Evolutionary conservation across 30 jellyfish, hydroid and myxozoan genomes (phyloP).

Genomic region (Hydractinia symbiolongicarpus): DNA sequence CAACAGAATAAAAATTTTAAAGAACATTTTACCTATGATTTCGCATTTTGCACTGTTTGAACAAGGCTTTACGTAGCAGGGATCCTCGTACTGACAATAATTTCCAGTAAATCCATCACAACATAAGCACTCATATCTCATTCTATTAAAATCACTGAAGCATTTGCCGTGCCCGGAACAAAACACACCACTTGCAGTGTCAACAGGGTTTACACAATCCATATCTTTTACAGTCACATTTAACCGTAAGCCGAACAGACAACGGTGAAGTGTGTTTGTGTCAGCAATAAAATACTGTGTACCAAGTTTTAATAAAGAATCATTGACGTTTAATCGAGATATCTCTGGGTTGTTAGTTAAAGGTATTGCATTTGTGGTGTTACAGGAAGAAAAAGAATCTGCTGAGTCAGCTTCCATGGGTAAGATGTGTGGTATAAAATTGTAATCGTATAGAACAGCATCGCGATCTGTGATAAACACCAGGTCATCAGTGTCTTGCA

Average conservation of each 20-base stretch:
- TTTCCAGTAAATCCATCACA: slow-evolving; percentile 76
- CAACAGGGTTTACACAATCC: slow-evolving; percentile 48
- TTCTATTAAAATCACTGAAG: slow-evolving; percentile 53
- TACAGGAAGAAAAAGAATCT: slow-evolving; percentile 67
- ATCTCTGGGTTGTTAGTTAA: slow-evolving; percentile 37
- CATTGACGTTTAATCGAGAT: slow-evolving; percentile 53
- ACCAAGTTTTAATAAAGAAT: slow-evolving; percentile 58
- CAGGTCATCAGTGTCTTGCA: slow-evolving; percentile 66
- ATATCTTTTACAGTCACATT: slow-evolving; percentile 83
- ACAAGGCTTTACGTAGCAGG: slow-evolving; percentile 77
- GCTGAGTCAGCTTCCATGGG: slow-evolving; percentile 66
- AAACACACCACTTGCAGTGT: not conserved
- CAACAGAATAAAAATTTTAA: not conserved
- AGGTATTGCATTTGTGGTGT: slow-evolving; percentile 64
- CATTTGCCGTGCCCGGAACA: slow-evolving; percentile 91
- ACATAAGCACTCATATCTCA: slow-evolving; percentile 63
- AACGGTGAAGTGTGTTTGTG: slow-evolving; percentile 60
- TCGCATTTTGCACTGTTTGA: slow-evolving; percentile 56
- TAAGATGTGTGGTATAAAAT: slow-evolving; percentile 68
- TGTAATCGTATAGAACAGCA: slow-evolving; percentile 51
- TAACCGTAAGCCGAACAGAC: slow-evolving; percentile 85
- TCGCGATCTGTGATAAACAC: slow-evolving; percentile 72
- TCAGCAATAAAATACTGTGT: slow-evolving; percentile 88
- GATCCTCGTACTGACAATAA: slow-evolving; percentile 87
- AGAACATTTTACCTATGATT: slow-evolving; percentile 15